Evolutionary conservation across 2,113 vertebrate species (phyloP), one percentile per base, ranked within the genome.

Genomic region (Cyprinodon brontotheroides): DNA sequence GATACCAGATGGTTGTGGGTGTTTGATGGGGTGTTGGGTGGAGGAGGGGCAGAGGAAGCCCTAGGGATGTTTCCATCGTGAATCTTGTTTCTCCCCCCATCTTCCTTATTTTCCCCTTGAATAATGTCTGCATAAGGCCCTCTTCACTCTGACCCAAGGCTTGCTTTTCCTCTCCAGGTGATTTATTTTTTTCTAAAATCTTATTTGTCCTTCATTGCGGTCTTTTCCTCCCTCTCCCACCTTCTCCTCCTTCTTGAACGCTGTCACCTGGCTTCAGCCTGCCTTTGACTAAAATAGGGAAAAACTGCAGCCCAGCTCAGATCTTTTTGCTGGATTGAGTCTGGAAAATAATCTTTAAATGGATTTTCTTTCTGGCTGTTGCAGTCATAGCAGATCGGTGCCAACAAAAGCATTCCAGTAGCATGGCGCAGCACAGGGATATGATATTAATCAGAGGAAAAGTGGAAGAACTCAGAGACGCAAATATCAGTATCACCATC

Each of bases 321-420:
- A 0, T 14, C 48, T 82, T 75, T 50, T 13, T 43, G 63, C 60
- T 72, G 70, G 79, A 86, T 69, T 78, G 74, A 77, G 80, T 83
- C 65, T 80, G 61, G 61, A 80, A 83, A 88, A 77, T 87, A 75
- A 87, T 85, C 81, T 88, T 89, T 85, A 87, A 86, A 91, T 83
- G 79, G 83, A 69, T 87, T 92, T 89, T 88, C 76, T 86, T 74
- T 79, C 88, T 81, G 88, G 82, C 89, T 81, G 79, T 78, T 68
- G 77, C 66, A 72, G 68, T 89, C 86, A 88, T 68, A 80, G 85
- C 57, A 50, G 70, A 64, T 36, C 39, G 5, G 75, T 89, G 93
- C 93, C 93, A 94, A 94, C 86, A 87, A 80, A 92, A 93, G 89
- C 92, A 93, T 92, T 92, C 92, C 90, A 83, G 72, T 37, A 80